Conservation (phyloP, 1,140 invertebrate species). For the Cydia splendana region DNA sequence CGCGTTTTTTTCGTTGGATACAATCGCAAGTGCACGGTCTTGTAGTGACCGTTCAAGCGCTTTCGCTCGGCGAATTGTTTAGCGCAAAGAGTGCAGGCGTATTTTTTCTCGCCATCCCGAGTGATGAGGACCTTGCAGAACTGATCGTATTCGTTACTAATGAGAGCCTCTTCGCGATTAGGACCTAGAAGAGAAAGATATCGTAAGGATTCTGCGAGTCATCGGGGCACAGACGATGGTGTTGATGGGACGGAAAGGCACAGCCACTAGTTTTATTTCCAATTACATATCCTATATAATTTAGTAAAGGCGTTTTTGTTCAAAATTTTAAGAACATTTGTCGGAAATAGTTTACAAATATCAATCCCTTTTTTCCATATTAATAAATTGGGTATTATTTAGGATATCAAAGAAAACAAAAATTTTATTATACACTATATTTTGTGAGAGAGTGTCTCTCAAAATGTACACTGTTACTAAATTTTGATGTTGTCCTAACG, state of each 20-base stretch:
- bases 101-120: not conserved
- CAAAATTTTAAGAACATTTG: too few relatives aligned
- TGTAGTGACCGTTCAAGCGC: not conserved
- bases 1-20: not conserved
- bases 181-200: constrained; percentile 17
- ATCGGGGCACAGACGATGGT: not conserved
- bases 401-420: too few relatives aligned
- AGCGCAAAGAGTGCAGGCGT: not conserved
- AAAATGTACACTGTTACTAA: too few relatives aligned
- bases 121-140: not conserved
- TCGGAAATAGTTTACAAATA: too few relatives aligned
- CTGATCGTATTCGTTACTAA: not conserved
- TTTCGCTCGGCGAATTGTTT: not conserved
- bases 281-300: too few relatives aligned
- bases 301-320: too few relatives aligned
- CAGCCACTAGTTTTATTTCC: not conserved
- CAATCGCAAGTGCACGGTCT: not conserved
- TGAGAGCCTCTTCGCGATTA: constrained; percentile 1
- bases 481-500: too few relatives aligned
- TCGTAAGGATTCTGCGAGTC: not conserved
- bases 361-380: too few relatives aligned
- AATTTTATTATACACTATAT: too few relatives aligned
- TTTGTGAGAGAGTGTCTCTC: too few relatives aligned
- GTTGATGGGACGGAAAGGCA: not conserved
- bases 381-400: too few relatives aligned